Percentiles rank a stretch among this genome's conserved stretches.
phyloP scores from a whole-genome alignment of 2,888 invertebrate genomes.

The Brachyopa scutellaris region DNA sequence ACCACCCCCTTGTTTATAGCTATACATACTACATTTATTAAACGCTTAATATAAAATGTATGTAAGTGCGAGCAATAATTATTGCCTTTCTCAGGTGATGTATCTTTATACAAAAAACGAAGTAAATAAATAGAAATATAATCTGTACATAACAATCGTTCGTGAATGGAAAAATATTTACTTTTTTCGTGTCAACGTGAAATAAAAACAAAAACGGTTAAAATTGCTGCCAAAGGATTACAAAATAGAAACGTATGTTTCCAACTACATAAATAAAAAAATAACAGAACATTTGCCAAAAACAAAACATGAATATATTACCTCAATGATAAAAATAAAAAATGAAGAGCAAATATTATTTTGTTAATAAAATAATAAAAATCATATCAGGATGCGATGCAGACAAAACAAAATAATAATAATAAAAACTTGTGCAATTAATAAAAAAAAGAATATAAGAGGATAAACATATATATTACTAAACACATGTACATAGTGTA shows the following conservation, averaged over 20 bases:
- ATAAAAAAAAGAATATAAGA: conserved; percentile 18
- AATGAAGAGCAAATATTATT: conserved; percentile 19
- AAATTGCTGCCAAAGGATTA: conserved; percentile 59
- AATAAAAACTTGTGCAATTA: conserved; percentile 1
- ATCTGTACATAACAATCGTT: conserved; percentile 29
- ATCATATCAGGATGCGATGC: conserved; percentile 64
- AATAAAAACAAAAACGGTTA: conserved; percentile 3
- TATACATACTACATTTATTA: not conserved
- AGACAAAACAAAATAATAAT: conserved; percentile 13
- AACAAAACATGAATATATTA: conserved; percentile 35
- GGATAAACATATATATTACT: conserved; percentile 13
- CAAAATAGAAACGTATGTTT: too few relatives aligned
- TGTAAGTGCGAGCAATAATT: conserved; percentile 39
- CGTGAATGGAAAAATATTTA: not conserved
- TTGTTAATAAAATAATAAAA: conserved; percentile 51
- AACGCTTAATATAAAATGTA: too few relatives aligned
- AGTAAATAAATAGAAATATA: not conserved
- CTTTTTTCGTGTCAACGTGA: conserved; percentile 3
- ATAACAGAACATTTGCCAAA: conserved; percentile 24
- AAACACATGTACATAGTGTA: too few relatives aligned
- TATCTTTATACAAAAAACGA: not conserved
- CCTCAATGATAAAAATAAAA: conserved; percentile 51
- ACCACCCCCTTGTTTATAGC: conserved; percentile 17
- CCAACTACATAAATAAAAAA: conserved; percentile 1
- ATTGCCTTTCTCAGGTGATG: conserved; percentile 45